Evolutionary conservation across 2,797 vertebrate species (phyloP).

Genomic region (Eidolon dupreanum): DNA sequence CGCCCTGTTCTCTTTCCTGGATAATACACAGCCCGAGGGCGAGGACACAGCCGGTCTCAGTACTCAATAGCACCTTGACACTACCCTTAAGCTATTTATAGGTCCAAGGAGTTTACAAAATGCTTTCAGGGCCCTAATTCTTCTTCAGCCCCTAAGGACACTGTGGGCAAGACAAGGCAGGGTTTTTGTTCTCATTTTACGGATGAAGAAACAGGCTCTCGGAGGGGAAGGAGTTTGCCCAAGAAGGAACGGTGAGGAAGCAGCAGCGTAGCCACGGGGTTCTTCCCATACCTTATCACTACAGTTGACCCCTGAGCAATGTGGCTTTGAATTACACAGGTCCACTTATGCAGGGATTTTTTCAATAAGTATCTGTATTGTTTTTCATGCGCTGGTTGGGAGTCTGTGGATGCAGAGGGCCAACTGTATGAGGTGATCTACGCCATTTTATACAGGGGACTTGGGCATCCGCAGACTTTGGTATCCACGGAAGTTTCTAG

Average conservation of each 20-base stretch:
- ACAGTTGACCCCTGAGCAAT: neutral
- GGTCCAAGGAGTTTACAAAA: neutral
- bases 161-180: neutral
- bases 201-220: neutral
- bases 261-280: neutral
- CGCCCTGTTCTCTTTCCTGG: neutral
- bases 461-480: neutral
- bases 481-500: neutral
- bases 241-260: neutral
- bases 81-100: neutral
- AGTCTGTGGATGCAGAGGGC: neutral
- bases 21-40: fast-evolving
- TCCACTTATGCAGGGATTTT: neutral
- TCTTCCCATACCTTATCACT: neutral
- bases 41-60: neutral
- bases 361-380: neutral
- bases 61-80: neutral
- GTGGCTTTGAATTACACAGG: neutral
- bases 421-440: neutral
- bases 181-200: neutral
- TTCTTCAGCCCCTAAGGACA: neutral
- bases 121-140: neutral
- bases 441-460: neutral
- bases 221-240: neutral
- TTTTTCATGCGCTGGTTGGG: neutral